Evolutionary conservation across 2,113 vertebrate genomes (phyloP), one percentile per base, ranked within the genome.

Genomic region (Neotoma lepida): DNA sequence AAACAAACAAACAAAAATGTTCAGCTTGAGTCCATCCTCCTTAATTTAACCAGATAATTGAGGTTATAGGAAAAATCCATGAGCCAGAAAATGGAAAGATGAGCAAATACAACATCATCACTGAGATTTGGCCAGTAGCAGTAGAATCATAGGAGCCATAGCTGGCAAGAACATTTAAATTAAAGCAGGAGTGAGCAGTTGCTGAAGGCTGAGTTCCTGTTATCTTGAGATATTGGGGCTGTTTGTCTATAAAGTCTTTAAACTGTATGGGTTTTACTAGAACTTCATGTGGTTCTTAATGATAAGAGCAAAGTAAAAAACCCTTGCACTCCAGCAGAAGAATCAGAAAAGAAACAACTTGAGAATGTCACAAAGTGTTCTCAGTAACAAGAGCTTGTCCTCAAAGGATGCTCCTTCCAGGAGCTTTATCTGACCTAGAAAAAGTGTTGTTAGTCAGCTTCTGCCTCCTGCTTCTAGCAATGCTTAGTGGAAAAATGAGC

Each of bases 141-240:
- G n/a, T n/a, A 18, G 54, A 33, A 56, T 73, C 2, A 44, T 4
- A 9, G 15, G 3, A 1, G 3, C 0, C 8, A 12, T 7, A 6
- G 49, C 15, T 81, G 17, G 30, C 9, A 35, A 33, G 76, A 76
- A 64, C 17, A 80, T 4, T 87, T 66, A n/a, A 39, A 54, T 22
- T 44, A 74, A 76, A 85, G 8, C 4, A 7, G 5, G 20, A 20
- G 6, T 84, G 44, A 84, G 6, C 39, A 70, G n/a, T 41, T 66
- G 1, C 30, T 80, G 18, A 44, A 89, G 33, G 13, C 9, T 56
- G 3, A 39, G 2, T 12, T 3, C 49, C 26, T 33, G 15, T 9
- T 14, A 12, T 3, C 0, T 2, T 14, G 7, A 74, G 18, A 46
- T 88, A 2, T 68, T 51, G 39, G 58, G 24, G 1, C 26, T 20